These are phyloP conservation scores for Aelia acuminata DNA, from an alignment of 2,888 invertebrate genomes.

Conservation along the genomic window DNA sequence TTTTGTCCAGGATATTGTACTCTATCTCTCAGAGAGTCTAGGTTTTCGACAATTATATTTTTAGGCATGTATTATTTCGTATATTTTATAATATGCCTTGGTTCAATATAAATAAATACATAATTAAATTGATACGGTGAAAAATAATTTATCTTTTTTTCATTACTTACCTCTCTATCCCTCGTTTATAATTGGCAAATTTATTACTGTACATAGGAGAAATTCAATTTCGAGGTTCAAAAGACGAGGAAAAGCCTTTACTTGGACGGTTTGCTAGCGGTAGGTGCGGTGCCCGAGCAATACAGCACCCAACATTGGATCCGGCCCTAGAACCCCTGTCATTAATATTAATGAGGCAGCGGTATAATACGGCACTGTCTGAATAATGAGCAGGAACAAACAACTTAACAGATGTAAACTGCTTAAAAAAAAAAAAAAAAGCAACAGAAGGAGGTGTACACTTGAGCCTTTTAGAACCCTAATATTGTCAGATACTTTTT, in stretches of 20 bases:
- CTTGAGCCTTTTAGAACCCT: background rate
- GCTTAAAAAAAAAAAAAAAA: background rate
- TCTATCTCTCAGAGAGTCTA: too few relatives aligned
- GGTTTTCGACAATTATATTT: too few relatives aligned
- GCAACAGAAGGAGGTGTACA: background rate
- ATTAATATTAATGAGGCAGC: conserved; percentile 7
- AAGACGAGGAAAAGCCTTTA: background rate
- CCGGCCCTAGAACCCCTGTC: background rate
- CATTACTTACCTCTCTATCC: too few relatives aligned
- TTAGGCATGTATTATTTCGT: too few relatives aligned
- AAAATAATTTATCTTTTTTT: too few relatives aligned
- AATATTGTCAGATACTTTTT: background rate
- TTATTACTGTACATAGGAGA: too few relatives aligned
- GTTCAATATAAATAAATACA: too few relatives aligned
- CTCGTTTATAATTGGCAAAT: too few relatives aligned
- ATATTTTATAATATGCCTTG: too few relatives aligned
- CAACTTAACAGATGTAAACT: conserved; percentile 26
- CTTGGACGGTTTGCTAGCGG: background rate
- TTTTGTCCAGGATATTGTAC: too few relatives aligned
- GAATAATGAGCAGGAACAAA: conserved; percentile 30
- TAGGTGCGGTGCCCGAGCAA: background rate
- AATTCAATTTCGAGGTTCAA: background rate
- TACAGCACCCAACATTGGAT: background rate
- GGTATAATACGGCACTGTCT: background rate
- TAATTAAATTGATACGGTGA: too few relatives aligned